phyloP scores from a whole-genome alignment of 1,140 invertebrate genomes.

The Drosophila punjabiensis region DNA sequence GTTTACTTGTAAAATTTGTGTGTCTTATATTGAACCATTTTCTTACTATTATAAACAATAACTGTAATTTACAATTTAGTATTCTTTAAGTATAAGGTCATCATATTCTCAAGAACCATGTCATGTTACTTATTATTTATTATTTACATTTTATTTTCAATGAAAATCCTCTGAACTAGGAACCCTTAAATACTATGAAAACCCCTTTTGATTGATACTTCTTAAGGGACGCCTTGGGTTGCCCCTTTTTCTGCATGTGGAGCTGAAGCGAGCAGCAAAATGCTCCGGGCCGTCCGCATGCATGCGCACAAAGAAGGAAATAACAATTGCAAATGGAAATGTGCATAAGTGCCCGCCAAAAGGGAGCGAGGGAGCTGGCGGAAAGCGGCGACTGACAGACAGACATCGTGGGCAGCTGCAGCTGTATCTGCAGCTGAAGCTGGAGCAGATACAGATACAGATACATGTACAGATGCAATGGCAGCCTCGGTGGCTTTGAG shows the following conservation, averaged over 20 bases:
- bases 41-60: too few species aligned
- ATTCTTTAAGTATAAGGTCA: too few species aligned
- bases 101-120: background rate
- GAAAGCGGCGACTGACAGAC: constrained; percentile 30
- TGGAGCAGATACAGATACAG: constrained; percentile 8
- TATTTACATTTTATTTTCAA: background rate
- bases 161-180: background rate
- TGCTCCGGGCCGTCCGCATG: constrained; percentile 61
- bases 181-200: background rate
- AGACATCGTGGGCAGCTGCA: constrained; percentile 32
- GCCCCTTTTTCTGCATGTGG: constrained; percentile 16
- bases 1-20: too few species aligned
- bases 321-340: constrained; percentile 83
- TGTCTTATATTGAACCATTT: too few species aligned
- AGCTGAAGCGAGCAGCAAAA: constrained; percentile 39
- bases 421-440: constrained; percentile 1
- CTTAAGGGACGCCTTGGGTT: background rate
- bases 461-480: constrained; percentile 6
- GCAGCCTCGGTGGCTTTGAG: constrained; percentile 49
- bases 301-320: constrained; percentile 71
- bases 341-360: constrained; percentile 75
- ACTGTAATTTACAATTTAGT: too few species aligned
- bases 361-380: constrained; percentile 24
- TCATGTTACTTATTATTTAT: background rate
- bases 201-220: constrained; percentile 6